Conservation (phyloP, 2,797 vertebrate species). For the Erethizon dorsatum region DNA sequence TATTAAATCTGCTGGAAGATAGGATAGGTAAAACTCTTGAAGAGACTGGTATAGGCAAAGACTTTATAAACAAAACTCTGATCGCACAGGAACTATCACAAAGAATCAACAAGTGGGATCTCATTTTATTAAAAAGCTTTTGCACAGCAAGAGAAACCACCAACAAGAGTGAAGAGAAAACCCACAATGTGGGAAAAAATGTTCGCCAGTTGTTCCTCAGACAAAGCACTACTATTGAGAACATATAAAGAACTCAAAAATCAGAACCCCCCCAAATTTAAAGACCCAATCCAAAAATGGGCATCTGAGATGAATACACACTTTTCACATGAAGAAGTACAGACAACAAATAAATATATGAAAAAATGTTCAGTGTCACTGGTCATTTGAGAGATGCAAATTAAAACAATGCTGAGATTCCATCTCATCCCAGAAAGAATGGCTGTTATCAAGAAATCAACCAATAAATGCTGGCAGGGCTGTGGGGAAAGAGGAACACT, state of each 20-base stretch:
- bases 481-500: no score
- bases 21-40: neutral
- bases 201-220: neutral
- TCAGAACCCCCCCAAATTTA: neutral
- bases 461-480: no score
- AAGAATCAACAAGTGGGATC: neutral
- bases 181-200: neutral
- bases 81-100: neutral
- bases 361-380: no score
- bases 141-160: neutral
- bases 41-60: neutral
- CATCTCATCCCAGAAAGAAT: no score
- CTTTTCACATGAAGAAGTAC: neutral
- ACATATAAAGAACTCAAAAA: neutral
- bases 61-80: neutral
- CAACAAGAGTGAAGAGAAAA: neutral
- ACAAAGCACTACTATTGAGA: neutral
- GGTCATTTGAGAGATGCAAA: no score
- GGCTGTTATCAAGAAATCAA: no score
- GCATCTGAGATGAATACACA: neutral
- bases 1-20: neutral
- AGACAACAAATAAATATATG: no score
- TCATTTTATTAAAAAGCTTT: neutral
- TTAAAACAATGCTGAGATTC: no score
- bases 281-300: neutral